Evolutionary conservation across 2,113 vertebrate genomes (phyloP), one percentile per base, ranked within the genome.

Genomic region (Otus sunia): DNA sequence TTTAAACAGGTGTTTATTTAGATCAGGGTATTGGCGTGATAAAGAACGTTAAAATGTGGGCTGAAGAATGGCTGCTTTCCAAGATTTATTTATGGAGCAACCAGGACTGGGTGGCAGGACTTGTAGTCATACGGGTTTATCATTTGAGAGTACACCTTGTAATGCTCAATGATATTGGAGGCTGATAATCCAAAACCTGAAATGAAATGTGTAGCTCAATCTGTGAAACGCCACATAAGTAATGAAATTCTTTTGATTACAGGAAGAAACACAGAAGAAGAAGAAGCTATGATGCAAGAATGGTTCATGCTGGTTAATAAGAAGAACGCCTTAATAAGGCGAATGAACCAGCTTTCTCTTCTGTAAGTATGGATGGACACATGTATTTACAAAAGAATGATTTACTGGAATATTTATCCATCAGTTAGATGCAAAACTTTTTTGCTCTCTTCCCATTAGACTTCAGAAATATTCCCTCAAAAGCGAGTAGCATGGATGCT

Each of bases 231-330:
- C 81, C 80, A 55, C 26, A 0, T 58, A 81, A 84, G 73, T 85
- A 62, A 97, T 36, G 20, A 68, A 59, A 74, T 50, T 74, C 64
- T 56, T 82, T 95, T 15, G n/a, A 58, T 94, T 98, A n/a, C 94
- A 99, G 99, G 99, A 82, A 99, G 99, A 96, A 99, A 99, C 96
- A 99, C 99, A 32, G 99, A 99, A 97, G 99, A 99, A 97, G 99
- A 99, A 97, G 99, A 99, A 97, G 97, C 99, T 86, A 99, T 99
- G 99, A 99, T 99, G 99, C 99, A 99, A 97, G 99, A 99, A 95
- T 99, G 99, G 99, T 99, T 99, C 98, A 99, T 99, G 98, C 96
- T 99, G 98, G 99, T 99, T 95, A 99, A 99, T 97, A 99, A 99
- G 99, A 99, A 99, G 98, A 99, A 99, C 80, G 99, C 99, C 64